phyloP scores from a whole-genome alignment of 2,797 vertebrate species.

The Enteromius mattozi region DNA sequence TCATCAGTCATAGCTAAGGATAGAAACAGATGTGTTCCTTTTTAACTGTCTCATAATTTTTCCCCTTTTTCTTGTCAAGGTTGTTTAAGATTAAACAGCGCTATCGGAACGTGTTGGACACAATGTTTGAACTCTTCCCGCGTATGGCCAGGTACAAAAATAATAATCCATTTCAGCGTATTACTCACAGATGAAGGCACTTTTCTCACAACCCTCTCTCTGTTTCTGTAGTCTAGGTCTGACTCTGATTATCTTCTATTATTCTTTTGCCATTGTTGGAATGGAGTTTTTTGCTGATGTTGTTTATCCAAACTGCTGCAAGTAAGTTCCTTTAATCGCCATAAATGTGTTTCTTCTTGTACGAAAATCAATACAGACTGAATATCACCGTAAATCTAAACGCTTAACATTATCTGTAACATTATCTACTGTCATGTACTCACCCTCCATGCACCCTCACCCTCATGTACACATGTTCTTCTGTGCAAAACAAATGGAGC shows the following conservation, averaged over 20 bases:
- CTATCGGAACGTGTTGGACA: constrained; percentile 95
- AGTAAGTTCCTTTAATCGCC: constrained; percentile 78
- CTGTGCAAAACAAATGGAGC: background rate
- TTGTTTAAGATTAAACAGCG: constrained; percentile 96
- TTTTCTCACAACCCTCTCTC: background rate
- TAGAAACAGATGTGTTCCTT: background rate
- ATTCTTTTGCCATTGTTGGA: constrained; percentile 97
- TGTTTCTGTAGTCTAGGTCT: constrained; percentile 84
- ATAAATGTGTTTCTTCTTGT: background rate
- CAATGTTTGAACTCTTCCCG: constrained; percentile 97
- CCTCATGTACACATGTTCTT: background rate
- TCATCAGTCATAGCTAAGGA: background rate
- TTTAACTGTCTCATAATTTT: background rate
- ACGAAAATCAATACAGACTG: background rate
- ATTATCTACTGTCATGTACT: background rate
- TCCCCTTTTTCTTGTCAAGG: constrained; percentile 69
- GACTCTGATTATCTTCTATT: constrained; percentile 97
- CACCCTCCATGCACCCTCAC: no score
- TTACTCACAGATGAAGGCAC: background rate
- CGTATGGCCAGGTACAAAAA: constrained; percentile 90
- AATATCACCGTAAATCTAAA: background rate
- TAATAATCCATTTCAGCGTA: background rate
- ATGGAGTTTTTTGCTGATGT: constrained; percentile 96
- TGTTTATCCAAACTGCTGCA: constrained; percentile 96
- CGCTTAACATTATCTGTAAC: background rate